Base-by-base conservation (phyloP, 1,140 invertebrate genomes). In the Lucilia sericata region DNA sequence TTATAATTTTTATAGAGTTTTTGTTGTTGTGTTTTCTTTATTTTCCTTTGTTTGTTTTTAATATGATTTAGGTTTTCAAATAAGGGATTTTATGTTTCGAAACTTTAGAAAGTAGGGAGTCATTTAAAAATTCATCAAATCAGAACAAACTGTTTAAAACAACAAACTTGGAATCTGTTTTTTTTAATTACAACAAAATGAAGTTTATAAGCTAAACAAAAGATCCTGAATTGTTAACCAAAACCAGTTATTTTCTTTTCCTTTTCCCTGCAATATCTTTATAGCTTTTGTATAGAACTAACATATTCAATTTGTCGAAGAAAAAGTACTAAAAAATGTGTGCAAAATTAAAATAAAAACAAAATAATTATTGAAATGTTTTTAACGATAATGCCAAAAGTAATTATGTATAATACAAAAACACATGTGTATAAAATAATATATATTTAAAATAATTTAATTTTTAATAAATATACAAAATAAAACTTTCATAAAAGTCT, bases 321-420 rank as follows among this genome's bases (percentile, higher is more conserved):
- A 55, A n/a, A 36, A 78, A 17, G 42, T 80, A 42, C n/a, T 49
- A 80, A 12, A 80, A 34, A 25, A 4, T 25, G 42, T 70, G 65
- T 21, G 65, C 65, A 25, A 10, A 51, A 80, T 13, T 49, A n/a
- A 80, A 47, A 8, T 14, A 80, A 80, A 80, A 80, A 36, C 3
- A 34, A 76, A 76, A 21, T 49, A 49, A 21, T 80, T 49, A 49
- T 49, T 55, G 51, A 55, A 55, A 55, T 55, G 51, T 25, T 49
- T 51, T 21, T 17, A 80, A 80, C 47, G 10, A 49, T 49, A 80
- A 80, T 80, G 76, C 76, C 76, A 80, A 80, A 80, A 80, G 76
- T 80, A 80, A 80, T 80, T 80, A 80, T 80, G 76, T 80, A 51
- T 51, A 49, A 78, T 36, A 36, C 47, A 47, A 78, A 80, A 80